These are phyloP conservation scores for Ophioderma brevispina DNA, from an alignment of 35 echinoderm and acorn worm species.

Conservation along the genomic window DNA sequence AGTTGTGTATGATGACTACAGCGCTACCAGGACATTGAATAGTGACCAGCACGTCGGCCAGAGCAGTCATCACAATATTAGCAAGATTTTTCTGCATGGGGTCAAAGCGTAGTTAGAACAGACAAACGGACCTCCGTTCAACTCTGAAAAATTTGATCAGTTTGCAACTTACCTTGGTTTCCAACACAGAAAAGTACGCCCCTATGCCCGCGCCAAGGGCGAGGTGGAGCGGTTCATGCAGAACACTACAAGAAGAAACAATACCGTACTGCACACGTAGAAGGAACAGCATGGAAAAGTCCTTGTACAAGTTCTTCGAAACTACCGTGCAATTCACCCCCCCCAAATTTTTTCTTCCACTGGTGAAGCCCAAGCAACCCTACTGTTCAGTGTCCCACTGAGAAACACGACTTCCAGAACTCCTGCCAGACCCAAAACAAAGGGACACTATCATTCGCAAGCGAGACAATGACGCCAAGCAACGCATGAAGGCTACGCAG, in stretches of 20 bases:
- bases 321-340: no score
- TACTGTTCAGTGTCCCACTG: no score
- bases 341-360: no score
- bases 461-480: background rate
- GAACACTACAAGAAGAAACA: constrained; percentile 69
- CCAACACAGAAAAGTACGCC: constrained; percentile 63
- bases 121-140: constrained; percentile 85
- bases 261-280: constrained; percentile 28
- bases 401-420: constrained; percentile 52
- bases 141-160: constrained; percentile 50
- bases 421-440: constrained; percentile 23
- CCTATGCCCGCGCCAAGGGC: constrained; percentile 80
- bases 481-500: constrained; percentile 3
- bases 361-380: no score
- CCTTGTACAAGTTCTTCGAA: no score
- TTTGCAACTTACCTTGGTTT: constrained; percentile 81
- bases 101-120: no score
- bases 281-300: constrained; percentile 46
- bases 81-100: no score
- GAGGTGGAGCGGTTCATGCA: constrained; percentile 73
- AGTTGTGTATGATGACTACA: constrained; percentile 33
- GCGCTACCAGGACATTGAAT: constrained; percentile 62
- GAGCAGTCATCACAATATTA: constrained; percentile 66
- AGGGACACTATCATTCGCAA: background rate
- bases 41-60: constrained; percentile 60